Evolutionary conservation across 2,113 vertebrate genomes (phyloP), one percentile per base, ranked within the genome.

Genomic region (Centropristis striata): DNA sequence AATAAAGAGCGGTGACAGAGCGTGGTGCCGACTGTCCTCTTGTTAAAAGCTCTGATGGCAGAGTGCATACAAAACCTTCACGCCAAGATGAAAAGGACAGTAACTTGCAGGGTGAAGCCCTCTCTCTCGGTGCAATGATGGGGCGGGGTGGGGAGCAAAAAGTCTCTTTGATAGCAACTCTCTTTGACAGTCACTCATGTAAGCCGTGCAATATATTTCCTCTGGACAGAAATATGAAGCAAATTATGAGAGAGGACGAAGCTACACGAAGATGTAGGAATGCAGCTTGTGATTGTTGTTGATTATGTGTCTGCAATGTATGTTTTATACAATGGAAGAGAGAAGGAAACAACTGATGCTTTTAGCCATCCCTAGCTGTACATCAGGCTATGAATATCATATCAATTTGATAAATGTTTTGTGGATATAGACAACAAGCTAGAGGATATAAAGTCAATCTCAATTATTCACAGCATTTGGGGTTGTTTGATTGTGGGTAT

Each of bases 1-100:
- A 88, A 84, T 81, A 80, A 90, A 90, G 88, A 79, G 81, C 32
- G 60, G 80, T 78, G 88, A 88, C 83, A 75, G 78, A 86, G 85
- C 46, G 58, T 59, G 64, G 71, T 57, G 80, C 79, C 23, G 16
- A 65, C 74, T 58, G 83, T 69, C 75, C 86, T 80, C 70, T 90
- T 87, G 83, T 92, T 91, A 88, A 82, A 90, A 88, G 81, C 86
- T 75, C 55, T 70, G 74, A 84, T 73, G 54, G 71, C 36, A 37
- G 27, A 77, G 59, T 51, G 63, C 64, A 65, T 69, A 75, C 60
- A 59, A 67, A 83, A 70, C 85, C 81, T 44, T 75, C 84, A 80
- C 32, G 60, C 50, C n/a, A 11, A 87, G 90, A 92, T 91, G 81
- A 90, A 88, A 89, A 85, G 67, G 79, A 79, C 79, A 75, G 68